Base-by-base conservation (phyloP, 2,113 vertebrate genomes). In the Anser cygnoides region DNA sequence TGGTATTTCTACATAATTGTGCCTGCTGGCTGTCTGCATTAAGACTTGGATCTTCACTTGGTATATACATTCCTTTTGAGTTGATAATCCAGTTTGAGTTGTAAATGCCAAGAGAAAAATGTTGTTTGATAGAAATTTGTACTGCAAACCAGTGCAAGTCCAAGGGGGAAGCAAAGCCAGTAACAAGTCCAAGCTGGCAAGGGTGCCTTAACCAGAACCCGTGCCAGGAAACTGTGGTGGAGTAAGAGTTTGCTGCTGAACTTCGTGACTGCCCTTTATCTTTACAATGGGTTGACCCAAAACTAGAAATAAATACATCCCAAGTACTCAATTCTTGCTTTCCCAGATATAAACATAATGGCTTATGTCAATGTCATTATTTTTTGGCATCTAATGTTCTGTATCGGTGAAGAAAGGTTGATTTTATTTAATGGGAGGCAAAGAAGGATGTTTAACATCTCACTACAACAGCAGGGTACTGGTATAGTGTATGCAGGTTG, bases 101-200 rank as follows among this genome's bases (percentile, higher is more conserved):
- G 5, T 96, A 93, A 87, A 83, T 97, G 92, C 84, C 22, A 73
- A 95, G 75, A 87, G 72, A 88, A 74, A 92, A 96, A 90, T 75
- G 81, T 65, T 95, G 2, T 95, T 91, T 95, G 94, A 96, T 95
- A 95, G 86, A 89, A 89, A 93, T 95, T 95, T 77, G 22, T 80
- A n/a, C 87, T 75, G 67, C 91, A 92, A 91, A 87, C 81, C 92
- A 61, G 59, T 50, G 68, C 59, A 59, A 91, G 71, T 87, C 61
- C 71, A 90, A 82, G 79, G 59, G 90, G 73, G 79, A 90, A 90
- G 91, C 61, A 78, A 91, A 95, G 68, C 72, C 61, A 86, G 35
- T 83, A 89, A 96, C 71, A 95, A 96, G 87, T 95, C 89, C 37
- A 52, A 95, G 82, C 91, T 95, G 94, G 91, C 91, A 91, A 75